Percentiles rank a stretch among this genome's conserved stretches.
Evolutionary conservation across 2,888 invertebrate genomes (phyloP).

Genomic region (Machimus atricapillus): DNA sequence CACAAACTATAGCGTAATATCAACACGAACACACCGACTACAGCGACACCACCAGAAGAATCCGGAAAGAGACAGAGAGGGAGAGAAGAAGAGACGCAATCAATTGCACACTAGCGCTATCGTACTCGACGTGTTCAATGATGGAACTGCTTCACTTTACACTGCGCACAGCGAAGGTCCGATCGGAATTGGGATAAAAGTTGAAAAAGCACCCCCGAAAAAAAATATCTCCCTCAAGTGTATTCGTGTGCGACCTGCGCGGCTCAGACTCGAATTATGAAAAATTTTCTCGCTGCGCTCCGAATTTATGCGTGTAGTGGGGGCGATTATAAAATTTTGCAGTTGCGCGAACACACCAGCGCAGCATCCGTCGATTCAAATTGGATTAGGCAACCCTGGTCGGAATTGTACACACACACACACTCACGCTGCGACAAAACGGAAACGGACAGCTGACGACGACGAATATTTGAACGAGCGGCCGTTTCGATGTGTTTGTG

Average conservation of each 20-base stretch:
- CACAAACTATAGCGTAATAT: constrained; percentile 44
- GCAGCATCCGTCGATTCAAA: not conserved
- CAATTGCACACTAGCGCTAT: constrained; percentile 10
- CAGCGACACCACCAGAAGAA: constrained; percentile 63
- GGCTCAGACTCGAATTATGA: not conserved
- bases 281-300: not conserved
- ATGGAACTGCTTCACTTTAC: not conserved
- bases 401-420: not conserved
- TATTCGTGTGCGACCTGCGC: not conserved
- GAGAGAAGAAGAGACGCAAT: not conserved
- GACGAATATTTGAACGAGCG: constrained; percentile 59
- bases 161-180: not conserved
- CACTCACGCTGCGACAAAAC: constrained; percentile 62
- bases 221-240: not conserved
- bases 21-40: constrained; percentile 47
- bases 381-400: not conserved
- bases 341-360: not conserved
- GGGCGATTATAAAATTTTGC: not conserved
- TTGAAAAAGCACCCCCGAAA: not conserved
- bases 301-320: not conserved
- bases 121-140: not conserved
- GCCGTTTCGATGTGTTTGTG: not conserved
- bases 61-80: not conserved
- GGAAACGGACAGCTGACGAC: constrained; percentile 62
- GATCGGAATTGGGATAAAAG: not conserved